Evolutionary conservation across 2,888 invertebrate genomes (phyloP).

Genomic region (Lepidochitona cinerea): DNA sequence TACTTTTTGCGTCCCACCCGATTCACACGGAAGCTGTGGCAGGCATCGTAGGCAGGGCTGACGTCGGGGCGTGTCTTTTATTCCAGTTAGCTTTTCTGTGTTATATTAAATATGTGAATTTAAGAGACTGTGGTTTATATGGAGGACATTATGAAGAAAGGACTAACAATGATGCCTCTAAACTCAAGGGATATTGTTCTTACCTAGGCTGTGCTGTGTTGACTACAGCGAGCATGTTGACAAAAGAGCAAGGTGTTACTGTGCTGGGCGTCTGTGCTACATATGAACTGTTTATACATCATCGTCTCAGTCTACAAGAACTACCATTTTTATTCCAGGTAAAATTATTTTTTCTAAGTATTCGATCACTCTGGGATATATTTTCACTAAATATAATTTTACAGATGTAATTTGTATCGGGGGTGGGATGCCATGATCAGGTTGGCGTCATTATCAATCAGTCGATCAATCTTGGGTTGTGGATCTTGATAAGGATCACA

Average conservation of each 20-base stretch:
- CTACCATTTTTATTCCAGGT: not conserved
- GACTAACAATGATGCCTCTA: conserved; percentile 18
- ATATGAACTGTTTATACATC: conserved; percentile 84
- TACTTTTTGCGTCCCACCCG: conserved; percentile 94
- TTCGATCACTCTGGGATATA: too few relatives aligned
- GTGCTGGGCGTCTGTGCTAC: conserved; percentile 90
- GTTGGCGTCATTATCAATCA: too few relatives aligned
- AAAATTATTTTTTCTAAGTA: not conserved
- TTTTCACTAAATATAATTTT: too few relatives aligned
- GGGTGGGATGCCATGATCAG: too few relatives aligned
- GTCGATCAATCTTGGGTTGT: too few relatives aligned
- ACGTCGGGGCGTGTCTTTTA: conserved; percentile 91
- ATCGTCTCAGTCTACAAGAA: conserved; percentile 45
- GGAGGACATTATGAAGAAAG: not conserved
- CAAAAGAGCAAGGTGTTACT: conserved; percentile 96
- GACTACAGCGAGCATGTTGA: conserved; percentile 86
- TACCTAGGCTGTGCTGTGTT: conserved; percentile 78
- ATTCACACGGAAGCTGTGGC: conserved; percentile 98
- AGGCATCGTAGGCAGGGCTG: conserved; percentile 90
- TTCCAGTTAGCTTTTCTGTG: conserved; percentile 89
- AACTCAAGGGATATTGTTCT: conserved; percentile 69
- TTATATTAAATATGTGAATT: conserved; percentile 76
- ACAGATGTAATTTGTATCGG: too few relatives aligned
- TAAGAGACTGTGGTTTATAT: conserved; percentile 25
- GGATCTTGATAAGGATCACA: too few relatives aligned